Evolutionary conservation across 2,113 vertebrate species (phyloP).

Genomic region (Tupaia tana): DNA sequence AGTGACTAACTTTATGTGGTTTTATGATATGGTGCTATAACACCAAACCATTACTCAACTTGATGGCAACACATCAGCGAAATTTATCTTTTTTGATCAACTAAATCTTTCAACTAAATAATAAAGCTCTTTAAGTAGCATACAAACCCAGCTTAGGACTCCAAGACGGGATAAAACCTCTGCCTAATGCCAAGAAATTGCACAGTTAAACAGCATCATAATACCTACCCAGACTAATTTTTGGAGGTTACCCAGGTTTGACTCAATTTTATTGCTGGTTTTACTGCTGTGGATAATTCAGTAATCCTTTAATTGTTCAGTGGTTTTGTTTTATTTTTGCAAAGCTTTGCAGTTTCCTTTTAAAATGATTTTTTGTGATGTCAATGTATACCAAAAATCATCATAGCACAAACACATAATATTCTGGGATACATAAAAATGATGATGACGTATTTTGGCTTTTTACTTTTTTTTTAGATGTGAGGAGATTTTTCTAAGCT

Average conservation of each 20-base stretch:
- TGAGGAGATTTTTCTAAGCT: constrained; percentile 64
- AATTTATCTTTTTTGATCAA: constrained; percentile 25
- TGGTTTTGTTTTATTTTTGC: constrained; percentile 52
- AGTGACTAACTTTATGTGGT: neutral
- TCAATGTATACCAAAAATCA: constrained; percentile 16
- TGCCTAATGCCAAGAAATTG: neutral
- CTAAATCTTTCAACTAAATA: neutral
- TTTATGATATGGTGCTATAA: neutral
- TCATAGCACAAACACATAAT: constrained; percentile 43
- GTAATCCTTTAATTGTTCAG: constrained; percentile 27
- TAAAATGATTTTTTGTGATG: constrained; percentile 48
- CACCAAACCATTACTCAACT: neutral
- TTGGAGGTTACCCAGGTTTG: neutral
- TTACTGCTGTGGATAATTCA: constrained; percentile 38
- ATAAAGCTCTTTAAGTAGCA: neutral
- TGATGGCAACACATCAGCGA: constrained; percentile 11
- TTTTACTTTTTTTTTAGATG: constrained; percentile 49
- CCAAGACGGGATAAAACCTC: neutral
- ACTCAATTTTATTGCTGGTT: constrained; percentile 33
- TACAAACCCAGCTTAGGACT: neutral
- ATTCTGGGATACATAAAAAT: constrained; percentile 49
- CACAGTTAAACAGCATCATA: neutral
- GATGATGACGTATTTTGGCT: constrained; percentile 48
- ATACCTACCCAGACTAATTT: neutral
- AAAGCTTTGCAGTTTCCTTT: neutral